Base-by-base conservation (phyloP, 2,797 vertebrate species). In the Coendou prehensilis region DNA sequence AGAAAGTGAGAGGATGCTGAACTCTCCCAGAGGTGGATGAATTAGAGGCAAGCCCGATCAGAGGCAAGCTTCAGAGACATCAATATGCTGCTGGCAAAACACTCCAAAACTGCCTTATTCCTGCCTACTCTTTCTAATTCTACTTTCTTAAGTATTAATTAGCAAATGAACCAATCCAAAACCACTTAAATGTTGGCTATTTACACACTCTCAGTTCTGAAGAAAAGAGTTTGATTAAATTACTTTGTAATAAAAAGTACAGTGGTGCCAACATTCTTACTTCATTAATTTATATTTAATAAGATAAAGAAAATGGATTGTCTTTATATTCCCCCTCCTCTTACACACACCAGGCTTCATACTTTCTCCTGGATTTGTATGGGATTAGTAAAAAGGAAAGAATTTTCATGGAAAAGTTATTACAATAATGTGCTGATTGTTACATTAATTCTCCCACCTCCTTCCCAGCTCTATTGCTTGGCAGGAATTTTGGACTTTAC, bases 401-500 rank as follows among this genome's bases (percentile, higher is more conserved):
- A 96, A 95, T 96, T 96, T 98, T 96, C 93, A 80, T 92, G 94
- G 82, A 98, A 96, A 98, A 96, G 61, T 97, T 98, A 92, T 97
- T 96, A 95, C 96, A 97, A 93, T 91, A 97, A 97, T 87, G 80
- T 26, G 28, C 94, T 97, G 76, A 97, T 97, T 7, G 87, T 96
- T 97, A 96, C 83, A 5, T 93, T 87, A 96, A 96, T 73, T 96
- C 96, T 59, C 7, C 54, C 41, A 0, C 79, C 69, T 95, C 69
- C 7, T n/a, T 47, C 0, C 73, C 87, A 92, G 57, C 50, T 96
- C 93, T 94, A 0, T 89, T 95, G 91, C 91, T 26, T 96, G 96
- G 97, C 96, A 96, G 95, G 80, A 97, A 97, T 96, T 97, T 98
- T 98, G 97, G 95, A 97, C 95, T 97, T 98, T 94, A 97, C 95